phyloP scores from a whole-genome alignment of 2,113 vertebrate species.

The Saiga tatarica region DNA sequence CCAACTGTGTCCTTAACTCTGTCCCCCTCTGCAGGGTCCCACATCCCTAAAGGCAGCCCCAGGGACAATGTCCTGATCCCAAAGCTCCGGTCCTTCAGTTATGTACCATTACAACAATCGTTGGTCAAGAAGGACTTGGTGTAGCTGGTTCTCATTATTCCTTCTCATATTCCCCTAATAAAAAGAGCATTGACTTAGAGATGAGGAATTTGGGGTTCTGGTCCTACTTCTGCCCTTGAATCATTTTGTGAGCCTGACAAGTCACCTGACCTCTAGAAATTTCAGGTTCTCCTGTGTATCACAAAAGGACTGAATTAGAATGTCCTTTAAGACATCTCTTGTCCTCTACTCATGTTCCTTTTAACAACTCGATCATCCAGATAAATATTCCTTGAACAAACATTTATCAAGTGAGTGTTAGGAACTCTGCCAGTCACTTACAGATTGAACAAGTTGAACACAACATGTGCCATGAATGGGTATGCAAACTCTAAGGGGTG shows the following conservation, averaged over 20 bases:
- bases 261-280: background rate
- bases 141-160: background rate
- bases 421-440: background rate
- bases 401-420: background rate
- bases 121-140: background rate
- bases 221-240: background rate
- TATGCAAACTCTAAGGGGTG: background rate
- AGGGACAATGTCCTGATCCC: background rate
- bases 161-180: background rate
- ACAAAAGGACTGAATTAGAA: background rate
- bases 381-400: background rate
- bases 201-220: background rate
- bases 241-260: background rate
- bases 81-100: background rate
- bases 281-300: background rate
- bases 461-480: background rate
- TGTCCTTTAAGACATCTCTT: background rate
- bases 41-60: accelerated
- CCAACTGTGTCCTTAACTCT: accelerated
- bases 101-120: background rate
- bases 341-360: background rate
- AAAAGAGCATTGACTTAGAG: background rate
- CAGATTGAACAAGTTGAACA: background rate
- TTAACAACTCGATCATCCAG: background rate
- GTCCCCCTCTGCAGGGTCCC: accelerated